These are phyloP conservation scores for Geodia barretti DNA, from an alignment of 37 sponge, comb jelly and placozoan genomes.

Conservation along the genomic window DNA sequence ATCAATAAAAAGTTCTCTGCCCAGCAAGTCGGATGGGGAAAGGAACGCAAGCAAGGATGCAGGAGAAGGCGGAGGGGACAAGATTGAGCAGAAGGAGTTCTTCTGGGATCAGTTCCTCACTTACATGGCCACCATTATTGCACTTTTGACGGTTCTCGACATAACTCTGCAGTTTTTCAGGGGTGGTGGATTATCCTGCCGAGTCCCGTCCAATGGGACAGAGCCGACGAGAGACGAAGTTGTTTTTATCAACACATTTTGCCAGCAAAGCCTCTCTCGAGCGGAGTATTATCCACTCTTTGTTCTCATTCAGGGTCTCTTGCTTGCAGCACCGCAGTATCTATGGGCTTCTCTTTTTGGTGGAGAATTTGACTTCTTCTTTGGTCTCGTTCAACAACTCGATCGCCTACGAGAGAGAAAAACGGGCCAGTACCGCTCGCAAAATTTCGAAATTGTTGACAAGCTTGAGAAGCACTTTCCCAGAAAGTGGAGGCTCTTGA, in stretches of 20 bases:
- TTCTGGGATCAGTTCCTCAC: slow-evolving; percentile 49
- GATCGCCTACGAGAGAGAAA: slow-evolving; percentile 45
- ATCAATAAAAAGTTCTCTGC: no score
- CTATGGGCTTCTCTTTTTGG: slow-evolving; percentile 39
- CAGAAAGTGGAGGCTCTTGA: not conserved
- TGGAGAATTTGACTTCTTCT: slow-evolving; percentile 52
- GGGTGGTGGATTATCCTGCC: slow-evolving; percentile 21
- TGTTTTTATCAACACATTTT: slow-evolving; percentile 40
- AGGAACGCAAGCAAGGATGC: no score
- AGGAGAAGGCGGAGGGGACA: not conserved
- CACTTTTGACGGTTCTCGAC: slow-evolving; percentile 20
- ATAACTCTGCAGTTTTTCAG: slow-evolving; percentile 25
- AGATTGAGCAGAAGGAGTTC: slow-evolving; percentile 23
- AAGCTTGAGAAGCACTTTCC: slow-evolving; percentile 52
- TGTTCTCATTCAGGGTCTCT: slow-evolving; percentile 34
- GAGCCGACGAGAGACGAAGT: slow-evolving; percentile 20
- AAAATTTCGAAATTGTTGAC: slow-evolving; percentile 35
- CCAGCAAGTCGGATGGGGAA: no score
- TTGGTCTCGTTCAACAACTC: slow-evolving; percentile 24
- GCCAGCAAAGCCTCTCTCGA: slow-evolving; percentile 29
- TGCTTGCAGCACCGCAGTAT: slow-evolving; percentile 51
- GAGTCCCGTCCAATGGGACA: not conserved
- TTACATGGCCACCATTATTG: slow-evolving; percentile 15
- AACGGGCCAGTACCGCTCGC: slow-evolving; percentile 45
- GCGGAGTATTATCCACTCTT: slow-evolving; percentile 37